Evolutionary conservation across 2,888 invertebrate genomes (phyloP), one percentile per base, ranked within the genome.

Genomic region (Drosophila pseudotalamancana): DNA sequence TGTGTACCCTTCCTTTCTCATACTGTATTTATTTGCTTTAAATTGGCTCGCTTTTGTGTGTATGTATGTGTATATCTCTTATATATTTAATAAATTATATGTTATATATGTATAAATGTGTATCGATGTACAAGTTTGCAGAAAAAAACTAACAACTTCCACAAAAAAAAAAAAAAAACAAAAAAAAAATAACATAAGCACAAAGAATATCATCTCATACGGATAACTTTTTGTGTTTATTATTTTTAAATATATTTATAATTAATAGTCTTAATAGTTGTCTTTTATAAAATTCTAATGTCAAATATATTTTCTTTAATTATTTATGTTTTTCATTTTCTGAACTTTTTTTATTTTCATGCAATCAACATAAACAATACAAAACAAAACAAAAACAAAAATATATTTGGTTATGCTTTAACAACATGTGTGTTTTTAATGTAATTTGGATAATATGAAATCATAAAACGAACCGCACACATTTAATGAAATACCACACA

Each of bases 31-130:
- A 12, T 19, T 45, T 45, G 29, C 29, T 19, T 45, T 19, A 16
- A 46, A 21, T 50, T 40, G 21, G n/a, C 40, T 32, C 14, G 23
- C 42, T 43, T 48, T n/a, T 49, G 14, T 48, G 12, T 34, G 48
- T 21, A 46, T 48, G n/a, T 25, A n/a, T 53, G 39, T 37, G 9
- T 11, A 29, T 50, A 50, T 29, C 16, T 50, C 9, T 3, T 23
- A 51, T 23, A 14, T 11, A 19, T 12, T 12, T 29, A 27, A 29
- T 37, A 35, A 35, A 49, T 35, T 14, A 6, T 14, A 4, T 25
- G 29, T 31, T 45, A 34, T 9, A 31, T 21, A 32, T 31, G 19
- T 43, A 29, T 32, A 6, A 4, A n/a, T 32, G 12, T 43, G 18
- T 29, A 29, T 43, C 27, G 29, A 25, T 42, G 40, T 40, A 23